Conservation (phyloP, 37 sponge, comb jelly and placozoan genomes). For the Spongilla lacustris region DNA sequence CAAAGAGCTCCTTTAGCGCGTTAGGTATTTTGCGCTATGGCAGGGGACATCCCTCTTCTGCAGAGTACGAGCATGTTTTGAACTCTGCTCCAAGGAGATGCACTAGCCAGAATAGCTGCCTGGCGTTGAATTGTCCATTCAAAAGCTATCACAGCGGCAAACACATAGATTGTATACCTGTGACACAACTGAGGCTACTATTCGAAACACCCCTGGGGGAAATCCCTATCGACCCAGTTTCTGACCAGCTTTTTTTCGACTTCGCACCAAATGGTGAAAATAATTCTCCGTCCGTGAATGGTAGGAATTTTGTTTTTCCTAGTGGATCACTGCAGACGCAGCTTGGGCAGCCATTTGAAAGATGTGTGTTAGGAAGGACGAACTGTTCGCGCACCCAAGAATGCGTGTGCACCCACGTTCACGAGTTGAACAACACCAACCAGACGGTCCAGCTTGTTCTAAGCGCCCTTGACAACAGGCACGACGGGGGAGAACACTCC, state of each 20-base stretch:
- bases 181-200: constrained; percentile 21
- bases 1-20: constrained; percentile 33
- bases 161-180: constrained; percentile 54
- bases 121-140: constrained; percentile 79
- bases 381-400: too few species aligned
- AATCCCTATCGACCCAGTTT: neutral
- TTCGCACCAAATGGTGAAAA: constrained; percentile 75
- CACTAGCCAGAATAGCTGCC: constrained; percentile 6
- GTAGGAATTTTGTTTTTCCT: constrained; percentile 65
- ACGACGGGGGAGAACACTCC: constrained; percentile 52
- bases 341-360: neutral
- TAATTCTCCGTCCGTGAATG: constrained; percentile 67
- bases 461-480: constrained; percentile 9
- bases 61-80: neutral
- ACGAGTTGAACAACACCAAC: neutral
- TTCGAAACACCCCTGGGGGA: neutral
- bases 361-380: neutral
- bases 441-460: constrained; percentile 39
- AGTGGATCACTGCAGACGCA: constrained; percentile 46
- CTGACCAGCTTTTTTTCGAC: constrained; percentile 53
- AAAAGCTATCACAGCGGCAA: constrained; percentile 22
- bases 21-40: constrained; percentile 56
- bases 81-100: constrained; percentile 11
- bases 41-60: neutral
- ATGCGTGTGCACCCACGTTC: too few species aligned